phyloP scores from a whole-genome alignment of 2,113 vertebrate species.

The Calidris pygmaea region DNA sequence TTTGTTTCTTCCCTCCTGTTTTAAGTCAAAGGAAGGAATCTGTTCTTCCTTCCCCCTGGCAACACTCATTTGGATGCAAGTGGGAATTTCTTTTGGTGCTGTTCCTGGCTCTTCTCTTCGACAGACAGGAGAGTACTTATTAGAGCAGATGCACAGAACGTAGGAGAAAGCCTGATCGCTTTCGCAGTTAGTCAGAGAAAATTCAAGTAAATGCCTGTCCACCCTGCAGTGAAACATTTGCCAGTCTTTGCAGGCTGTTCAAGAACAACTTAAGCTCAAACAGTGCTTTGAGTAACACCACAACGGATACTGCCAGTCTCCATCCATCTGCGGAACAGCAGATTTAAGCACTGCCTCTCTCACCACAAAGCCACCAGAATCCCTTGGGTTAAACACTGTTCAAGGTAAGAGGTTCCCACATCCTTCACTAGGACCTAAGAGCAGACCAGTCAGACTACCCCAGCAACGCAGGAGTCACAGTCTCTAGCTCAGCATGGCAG shows the following conservation, averaged over 20 bases:
- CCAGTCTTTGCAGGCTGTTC: not conserved
- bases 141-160: conserved; percentile 24
- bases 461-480: not conserved
- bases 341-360: not conserved
- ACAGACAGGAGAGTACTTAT: conserved; percentile 17
- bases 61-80: conserved; percentile 39
- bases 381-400: not conserved
- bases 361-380: not conserved
- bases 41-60: not conserved
- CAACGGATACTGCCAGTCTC: fast-evolving
- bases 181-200: not conserved
- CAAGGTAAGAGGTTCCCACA: not conserved
- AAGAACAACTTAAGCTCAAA: not conserved
- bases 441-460: not conserved
- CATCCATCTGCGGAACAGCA: not conserved
- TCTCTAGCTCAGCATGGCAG: not conserved
- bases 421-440: not conserved
- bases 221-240: not conserved
- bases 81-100: conserved; percentile 27
- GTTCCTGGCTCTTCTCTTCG: not conserved
- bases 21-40: not conserved
- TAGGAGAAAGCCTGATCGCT: not conserved
- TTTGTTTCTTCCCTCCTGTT: not conserved
- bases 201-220: not conserved
- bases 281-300: not conserved